phyloP scores from a whole-genome alignment of 2,113 vertebrate genomes.

The Ageneiosus marmoratus region DNA sequence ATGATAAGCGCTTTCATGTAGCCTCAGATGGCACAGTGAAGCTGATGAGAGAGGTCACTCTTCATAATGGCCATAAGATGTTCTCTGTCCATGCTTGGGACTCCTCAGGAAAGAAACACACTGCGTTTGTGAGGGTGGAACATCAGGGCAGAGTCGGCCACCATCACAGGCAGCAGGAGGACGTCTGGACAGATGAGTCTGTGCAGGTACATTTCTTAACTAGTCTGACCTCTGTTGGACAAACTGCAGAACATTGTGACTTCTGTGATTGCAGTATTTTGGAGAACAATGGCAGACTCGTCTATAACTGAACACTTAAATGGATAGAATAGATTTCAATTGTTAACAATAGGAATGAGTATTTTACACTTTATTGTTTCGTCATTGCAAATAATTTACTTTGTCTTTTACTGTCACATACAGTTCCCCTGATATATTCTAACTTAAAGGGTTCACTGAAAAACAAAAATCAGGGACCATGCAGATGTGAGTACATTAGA shows the following conservation, averaged over 20 bases:
- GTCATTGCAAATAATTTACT: no score
- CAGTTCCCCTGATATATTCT: no score
- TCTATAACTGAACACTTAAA: no score
- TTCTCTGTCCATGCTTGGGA: constrained; percentile 63
- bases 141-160: background rate
- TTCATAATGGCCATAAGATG: constrained; percentile 56
- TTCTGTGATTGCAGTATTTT: background rate
- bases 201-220: constrained; percentile 30
- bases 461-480: no score
- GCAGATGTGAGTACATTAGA: no score
- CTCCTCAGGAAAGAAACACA: constrained; percentile 55
- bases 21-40: constrained; percentile 57
- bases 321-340: no score
- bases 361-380: no score
- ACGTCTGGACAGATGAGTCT: background rate
- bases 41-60: constrained; percentile 54
- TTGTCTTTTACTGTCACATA: no score
- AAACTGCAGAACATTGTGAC: background rate
- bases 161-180: constrained; percentile 1
- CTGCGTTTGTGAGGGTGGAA: constrained; percentile 53
- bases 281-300: background rate
- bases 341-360: no score
- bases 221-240: constrained; percentile 42
- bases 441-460: no score
- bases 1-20: constrained; percentile 60